Evolutionary conservation across 2,113 vertebrate genomes (phyloP).

Genomic region (Opisthocomus hoazin): DNA sequence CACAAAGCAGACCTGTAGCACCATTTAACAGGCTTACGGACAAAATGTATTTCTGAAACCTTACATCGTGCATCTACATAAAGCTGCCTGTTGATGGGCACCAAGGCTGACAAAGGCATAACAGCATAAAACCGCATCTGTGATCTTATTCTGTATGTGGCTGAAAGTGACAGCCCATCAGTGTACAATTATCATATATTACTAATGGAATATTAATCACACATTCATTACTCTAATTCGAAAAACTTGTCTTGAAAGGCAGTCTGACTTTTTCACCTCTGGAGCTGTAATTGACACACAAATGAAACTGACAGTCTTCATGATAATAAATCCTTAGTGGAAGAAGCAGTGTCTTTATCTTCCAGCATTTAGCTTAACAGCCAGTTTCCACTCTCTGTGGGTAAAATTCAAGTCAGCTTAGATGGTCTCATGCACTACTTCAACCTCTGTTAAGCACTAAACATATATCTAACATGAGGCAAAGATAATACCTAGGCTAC

Average conservation of each 20-base stretch:
- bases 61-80: neutral
- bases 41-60: neutral
- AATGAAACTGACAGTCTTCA: neutral
- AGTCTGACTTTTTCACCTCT: constrained; percentile 44
- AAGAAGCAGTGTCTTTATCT: neutral
- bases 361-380: neutral
- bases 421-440: neutral
- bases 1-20: neutral
- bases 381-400: neutral
- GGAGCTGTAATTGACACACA: neutral
- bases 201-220: constrained; percentile 32
- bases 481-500: neutral
- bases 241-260: constrained; percentile 1
- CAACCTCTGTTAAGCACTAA: neutral
- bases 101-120: neutral
- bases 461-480: neutral
- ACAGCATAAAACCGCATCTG: neutral
- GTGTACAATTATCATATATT: neutral
- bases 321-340: neutral
- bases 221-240: constrained; percentile 13
- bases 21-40: neutral
- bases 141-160: neutral
- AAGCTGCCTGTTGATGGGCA: neutral
- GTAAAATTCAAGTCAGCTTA: neutral
- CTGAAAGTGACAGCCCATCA: neutral